A percentile compares a stretch with the other conserved stretches of the same genome.
These are phyloP conservation scores for Pollenia angustigena DNA, from an alignment of 2,888 invertebrate genomes.

Conservation along the genomic window DNA sequence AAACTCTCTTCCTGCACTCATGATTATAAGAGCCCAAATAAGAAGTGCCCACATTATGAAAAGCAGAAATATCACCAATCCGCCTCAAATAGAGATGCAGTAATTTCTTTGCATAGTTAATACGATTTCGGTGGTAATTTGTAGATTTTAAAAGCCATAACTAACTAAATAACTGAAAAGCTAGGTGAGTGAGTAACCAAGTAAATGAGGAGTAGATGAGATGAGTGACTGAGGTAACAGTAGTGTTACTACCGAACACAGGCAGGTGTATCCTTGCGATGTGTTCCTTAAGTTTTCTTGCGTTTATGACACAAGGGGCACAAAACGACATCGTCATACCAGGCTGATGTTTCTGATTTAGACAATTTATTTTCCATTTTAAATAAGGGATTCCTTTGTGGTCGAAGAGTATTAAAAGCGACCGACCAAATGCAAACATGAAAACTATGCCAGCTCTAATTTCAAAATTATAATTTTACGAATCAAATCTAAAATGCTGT, in stretches of 20 bases:
- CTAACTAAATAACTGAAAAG: constrained; percentile 26
- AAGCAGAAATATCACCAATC: constrained; percentile 28
- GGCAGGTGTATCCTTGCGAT: constrained; percentile 31
- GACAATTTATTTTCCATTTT: constrained; percentile 44
- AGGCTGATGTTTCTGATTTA: constrained; percentile 7
- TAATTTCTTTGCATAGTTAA: constrained; percentile 63
- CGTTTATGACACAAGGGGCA: background rate
- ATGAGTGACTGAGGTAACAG: constrained; percentile 16
- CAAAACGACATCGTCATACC: background rate
- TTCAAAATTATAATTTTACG: constrained; percentile 49
- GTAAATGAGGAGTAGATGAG: constrained; percentile 3
- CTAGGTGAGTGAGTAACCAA: background rate
- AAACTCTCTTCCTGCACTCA: background rate
- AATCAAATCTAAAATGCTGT: constrained; percentile 35
- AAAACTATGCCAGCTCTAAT: constrained; percentile 39
- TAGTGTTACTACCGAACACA: constrained; percentile 21
- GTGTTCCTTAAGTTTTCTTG: constrained; percentile 22
- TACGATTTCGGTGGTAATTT: constrained; percentile 70
- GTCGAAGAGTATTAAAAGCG: constrained; percentile 41
- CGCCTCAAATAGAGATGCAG: constrained; percentile 41
- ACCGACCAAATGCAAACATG: constrained; percentile 34
- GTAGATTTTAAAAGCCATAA: constrained; percentile 58
- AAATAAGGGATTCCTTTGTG: constrained; percentile 25
- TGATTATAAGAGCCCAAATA: too few species aligned
- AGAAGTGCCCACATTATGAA: constrained; percentile 20